A percentile compares a stretch with the other conserved stretches of the same genome.
Evolutionary conservation across 2,888 invertebrate species (phyloP).

Genomic region (Tetanocera ferruginea): DNA sequence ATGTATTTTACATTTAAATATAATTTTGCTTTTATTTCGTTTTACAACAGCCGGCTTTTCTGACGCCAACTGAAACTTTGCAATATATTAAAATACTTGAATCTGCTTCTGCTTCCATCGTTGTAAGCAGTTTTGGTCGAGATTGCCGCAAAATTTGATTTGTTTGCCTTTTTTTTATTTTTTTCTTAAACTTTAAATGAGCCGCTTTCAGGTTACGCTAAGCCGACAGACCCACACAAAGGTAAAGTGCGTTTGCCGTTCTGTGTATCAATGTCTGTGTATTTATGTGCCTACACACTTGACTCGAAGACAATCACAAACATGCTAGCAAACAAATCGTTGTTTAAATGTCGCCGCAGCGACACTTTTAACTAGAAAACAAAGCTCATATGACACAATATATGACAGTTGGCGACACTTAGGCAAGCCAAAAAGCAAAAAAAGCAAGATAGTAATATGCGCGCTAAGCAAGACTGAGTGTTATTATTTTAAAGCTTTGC

Average conservation of each 20-base stretch:
- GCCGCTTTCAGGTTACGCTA: not conserved
- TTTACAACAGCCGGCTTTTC: too few relatives aligned
- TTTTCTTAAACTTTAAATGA: not conserved
- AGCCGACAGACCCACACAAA: not conserved
- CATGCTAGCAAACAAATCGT: not conserved
- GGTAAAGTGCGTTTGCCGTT: not conserved
- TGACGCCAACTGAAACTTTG: too few relatives aligned
- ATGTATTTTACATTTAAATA: too few relatives aligned
- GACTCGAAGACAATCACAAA: not conserved
- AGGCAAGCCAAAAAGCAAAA: not conserved
- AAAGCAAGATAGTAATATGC: not conserved
- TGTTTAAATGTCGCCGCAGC: not conserved
- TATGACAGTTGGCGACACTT: not conserved
- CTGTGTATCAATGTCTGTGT: not conserved
- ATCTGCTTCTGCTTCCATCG: too few relatives aligned
- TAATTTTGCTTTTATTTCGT: too few relatives aligned
- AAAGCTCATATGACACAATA: conserved; percentile 10
- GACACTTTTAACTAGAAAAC: not conserved
- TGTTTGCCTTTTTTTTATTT: too few relatives aligned
- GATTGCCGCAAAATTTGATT: too few relatives aligned
- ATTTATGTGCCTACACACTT: not conserved
- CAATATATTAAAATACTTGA: too few relatives aligned
- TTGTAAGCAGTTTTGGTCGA: too few relatives aligned
- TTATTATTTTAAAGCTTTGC: not conserved
- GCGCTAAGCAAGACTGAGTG: not conserved